These are phyloP conservation scores for Catharus bicknelli DNA, from an alignment of 2,113 vertebrate genomes.

Conservation along the genomic window DNA sequence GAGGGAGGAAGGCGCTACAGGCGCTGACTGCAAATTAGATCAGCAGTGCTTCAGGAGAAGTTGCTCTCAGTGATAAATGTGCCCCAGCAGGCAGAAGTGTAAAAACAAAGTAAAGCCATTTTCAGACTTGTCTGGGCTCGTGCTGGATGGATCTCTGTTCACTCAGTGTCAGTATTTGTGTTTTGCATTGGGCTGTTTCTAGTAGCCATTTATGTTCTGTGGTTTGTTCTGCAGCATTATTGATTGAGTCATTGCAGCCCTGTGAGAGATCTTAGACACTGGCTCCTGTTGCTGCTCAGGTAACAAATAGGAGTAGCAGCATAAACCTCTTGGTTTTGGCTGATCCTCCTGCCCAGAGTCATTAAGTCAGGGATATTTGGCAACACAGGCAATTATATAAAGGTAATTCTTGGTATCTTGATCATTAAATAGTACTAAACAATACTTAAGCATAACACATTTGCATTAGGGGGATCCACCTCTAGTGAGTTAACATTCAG, in stretches of 20 bases:
- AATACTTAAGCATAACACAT: not conserved
- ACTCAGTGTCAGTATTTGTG: not conserved
- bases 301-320: not conserved
- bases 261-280: not conserved
- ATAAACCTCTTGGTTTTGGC: not conserved
- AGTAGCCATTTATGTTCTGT: not conserved
- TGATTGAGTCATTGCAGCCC: not conserved
- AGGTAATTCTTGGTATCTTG: not conserved
- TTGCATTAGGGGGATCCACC: not conserved
- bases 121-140: not conserved
- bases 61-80: not conserved
- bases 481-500: not conserved
- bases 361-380: not conserved
- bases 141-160: not conserved
- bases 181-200: not conserved
- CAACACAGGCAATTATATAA: accelerated
- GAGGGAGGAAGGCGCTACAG: not conserved
- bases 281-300: not conserved
- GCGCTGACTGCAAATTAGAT: not conserved
- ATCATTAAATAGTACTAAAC: not conserved
- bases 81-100: not conserved
- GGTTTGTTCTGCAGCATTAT: not conserved
- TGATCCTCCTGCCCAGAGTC: not conserved
- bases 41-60: not conserved
- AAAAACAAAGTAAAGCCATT: not conserved